Evolutionary conservation across 1,140 invertebrate genomes (phyloP).

Genomic region (Drosophila erecta): DNA sequence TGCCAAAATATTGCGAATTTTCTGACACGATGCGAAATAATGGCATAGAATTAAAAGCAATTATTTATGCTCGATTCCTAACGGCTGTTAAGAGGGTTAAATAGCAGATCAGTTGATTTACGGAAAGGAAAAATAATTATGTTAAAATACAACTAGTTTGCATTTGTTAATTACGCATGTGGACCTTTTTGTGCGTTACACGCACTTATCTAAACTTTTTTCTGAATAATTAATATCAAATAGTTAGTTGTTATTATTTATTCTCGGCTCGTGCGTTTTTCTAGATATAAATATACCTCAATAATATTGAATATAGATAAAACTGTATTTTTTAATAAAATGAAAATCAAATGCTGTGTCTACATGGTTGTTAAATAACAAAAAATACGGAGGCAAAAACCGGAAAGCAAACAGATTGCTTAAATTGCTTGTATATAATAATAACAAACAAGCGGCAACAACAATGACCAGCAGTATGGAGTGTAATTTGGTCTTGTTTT

Average conservation of each 20-base stretch:
- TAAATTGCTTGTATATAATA: constrained; percentile 74
- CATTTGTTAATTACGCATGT: too few species aligned
- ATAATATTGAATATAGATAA: background rate
- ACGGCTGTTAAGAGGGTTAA: background rate
- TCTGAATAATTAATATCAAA: too few species aligned
- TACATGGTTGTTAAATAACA: constrained; percentile 59
- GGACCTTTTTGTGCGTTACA: too few species aligned
- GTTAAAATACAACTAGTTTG: too few species aligned
- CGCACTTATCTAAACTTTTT: too few species aligned
- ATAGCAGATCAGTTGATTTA: background rate
- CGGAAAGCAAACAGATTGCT: constrained; percentile 64
- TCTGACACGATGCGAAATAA: background rate
- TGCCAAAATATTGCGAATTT: constrained; percentile 44
- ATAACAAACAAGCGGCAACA: constrained; percentile 53
- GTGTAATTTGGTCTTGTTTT: constrained; percentile 36
- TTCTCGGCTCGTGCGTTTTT: too few species aligned
- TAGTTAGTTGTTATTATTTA: too few species aligned
- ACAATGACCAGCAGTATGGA: constrained; percentile 56
- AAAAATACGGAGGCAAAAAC: constrained; percentile 25
- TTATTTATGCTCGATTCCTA: constrained; percentile 45
- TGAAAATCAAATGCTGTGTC: constrained; percentile 28
- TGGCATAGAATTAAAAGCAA: constrained; percentile 54
- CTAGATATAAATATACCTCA: too few species aligned
- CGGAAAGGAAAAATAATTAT: too few species aligned
- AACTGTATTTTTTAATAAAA: constrained; percentile 22